A percentile compares a stretch with the other conserved stretches of the same genome.
These are phyloP conservation scores for Uropetala carovei DNA, from an alignment of 2,888 invertebrate species.

Conservation along the genomic window DNA sequence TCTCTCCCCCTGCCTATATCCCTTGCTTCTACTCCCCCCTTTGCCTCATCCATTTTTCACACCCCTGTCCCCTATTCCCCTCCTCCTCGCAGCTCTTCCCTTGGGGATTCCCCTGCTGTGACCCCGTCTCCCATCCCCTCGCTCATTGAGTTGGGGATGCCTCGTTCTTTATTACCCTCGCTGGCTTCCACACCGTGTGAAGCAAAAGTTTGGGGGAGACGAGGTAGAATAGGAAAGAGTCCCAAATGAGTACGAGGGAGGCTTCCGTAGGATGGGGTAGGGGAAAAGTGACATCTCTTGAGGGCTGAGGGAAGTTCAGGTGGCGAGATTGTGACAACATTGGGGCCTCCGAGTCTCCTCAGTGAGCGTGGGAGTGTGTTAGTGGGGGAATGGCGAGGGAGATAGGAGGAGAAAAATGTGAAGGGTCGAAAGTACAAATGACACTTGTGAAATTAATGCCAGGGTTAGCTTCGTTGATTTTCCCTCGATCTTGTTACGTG, in stretches of 20 bases:
- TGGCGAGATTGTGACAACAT: background rate
- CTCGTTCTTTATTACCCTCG: conserved; percentile 10
- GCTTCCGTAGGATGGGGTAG: background rate
- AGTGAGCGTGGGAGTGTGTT: no score
- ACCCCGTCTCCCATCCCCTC: background rate
- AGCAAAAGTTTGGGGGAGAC: background rate
- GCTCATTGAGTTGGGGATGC: conserved; percentile 13
- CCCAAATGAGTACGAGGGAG: background rate
- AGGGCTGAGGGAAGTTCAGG: background rate
- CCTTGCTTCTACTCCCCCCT: background rate
- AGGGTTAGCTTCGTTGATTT: background rate
- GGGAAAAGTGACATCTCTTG: background rate
- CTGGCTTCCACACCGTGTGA: background rate
- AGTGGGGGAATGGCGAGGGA: background rate
- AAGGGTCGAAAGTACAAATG: background rate
- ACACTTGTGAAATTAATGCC: conserved; percentile 10
- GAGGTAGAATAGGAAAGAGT: background rate
- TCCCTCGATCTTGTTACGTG: background rate
- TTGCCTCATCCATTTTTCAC: conserved; percentile 9
- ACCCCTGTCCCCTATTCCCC: background rate
- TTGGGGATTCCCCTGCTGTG: background rate
- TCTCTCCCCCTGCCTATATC: no score
- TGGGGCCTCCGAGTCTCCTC: no score
- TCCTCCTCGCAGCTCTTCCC: background rate
- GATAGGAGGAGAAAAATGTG: background rate